Percentiles rank a stretch among this genome's conserved stretches.
Evolutionary conservation across 2,888 invertebrate species (phyloP).

Genomic region (Drosophila suboccidentalis): DNA sequence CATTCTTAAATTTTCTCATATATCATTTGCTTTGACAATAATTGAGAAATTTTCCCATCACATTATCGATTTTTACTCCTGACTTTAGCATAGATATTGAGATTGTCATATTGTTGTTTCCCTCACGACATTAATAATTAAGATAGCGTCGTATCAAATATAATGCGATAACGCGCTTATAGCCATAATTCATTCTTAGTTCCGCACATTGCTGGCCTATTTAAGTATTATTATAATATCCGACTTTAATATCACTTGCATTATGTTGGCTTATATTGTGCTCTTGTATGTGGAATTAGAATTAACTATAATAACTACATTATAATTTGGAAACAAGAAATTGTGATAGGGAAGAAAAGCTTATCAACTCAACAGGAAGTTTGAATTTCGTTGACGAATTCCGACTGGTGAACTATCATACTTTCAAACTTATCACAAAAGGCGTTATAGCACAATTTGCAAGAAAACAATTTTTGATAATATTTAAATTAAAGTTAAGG

Average conservation of each 20-base stretch:
- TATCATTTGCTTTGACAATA: not conserved
- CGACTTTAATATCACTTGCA: not conserved
- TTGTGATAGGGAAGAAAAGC: not conserved
- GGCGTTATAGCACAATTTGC: not conserved
- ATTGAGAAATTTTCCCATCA: not conserved
- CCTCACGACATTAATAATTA: not conserved
- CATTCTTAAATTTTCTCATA: not conserved
- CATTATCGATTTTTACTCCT: not conserved
- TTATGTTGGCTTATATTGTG: not conserved
- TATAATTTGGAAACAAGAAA: not conserved
- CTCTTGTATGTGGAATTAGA: not conserved
- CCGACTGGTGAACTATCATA: not conserved
- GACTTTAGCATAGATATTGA: not conserved
- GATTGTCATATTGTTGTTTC: not conserved
- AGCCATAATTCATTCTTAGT: not conserved
- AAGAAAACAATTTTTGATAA: not conserved
- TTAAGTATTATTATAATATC: not conserved
- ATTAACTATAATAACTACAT: not conserved
- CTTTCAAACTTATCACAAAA: not conserved
- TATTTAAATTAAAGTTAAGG: not conserved
- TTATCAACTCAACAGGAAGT: conserved; percentile 11
- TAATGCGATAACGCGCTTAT: not conserved
- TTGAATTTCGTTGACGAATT: not conserved
- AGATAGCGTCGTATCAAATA: not conserved
- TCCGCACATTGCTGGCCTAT: not conserved